A percentile compares a stretch with the other conserved stretches of the same genome.
Evolutionary conservation across 35 echinoderm and acorn worm genomes (phyloP).

Genomic region (Holothuria glaberrima): DNA sequence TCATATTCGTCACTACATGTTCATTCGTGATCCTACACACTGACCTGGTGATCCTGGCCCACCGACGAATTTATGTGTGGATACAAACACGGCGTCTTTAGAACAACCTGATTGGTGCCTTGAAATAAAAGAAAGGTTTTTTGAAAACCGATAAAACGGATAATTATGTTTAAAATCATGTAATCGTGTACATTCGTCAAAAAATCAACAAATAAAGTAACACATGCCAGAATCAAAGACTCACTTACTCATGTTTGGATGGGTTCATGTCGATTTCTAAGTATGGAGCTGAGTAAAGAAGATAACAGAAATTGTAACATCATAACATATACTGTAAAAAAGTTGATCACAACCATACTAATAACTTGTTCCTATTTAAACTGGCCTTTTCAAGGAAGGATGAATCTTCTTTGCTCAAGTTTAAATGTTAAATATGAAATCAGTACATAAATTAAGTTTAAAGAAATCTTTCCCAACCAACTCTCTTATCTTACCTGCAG

Average conservation of each 20-base stretch:
- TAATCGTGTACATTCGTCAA: no score
- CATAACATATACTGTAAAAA: no score
- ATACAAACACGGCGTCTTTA: constrained; percentile 97
- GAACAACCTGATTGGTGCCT: constrained; percentile 76
- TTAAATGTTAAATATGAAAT: no score
- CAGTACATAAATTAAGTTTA: no score
- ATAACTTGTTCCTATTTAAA: no score
- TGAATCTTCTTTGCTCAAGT: no score
- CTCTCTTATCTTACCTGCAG: constrained; percentile 72
- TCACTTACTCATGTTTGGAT: constrained; percentile 53
- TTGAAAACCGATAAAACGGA: not conserved
- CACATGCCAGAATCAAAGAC: not conserved
- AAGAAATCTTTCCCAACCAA: no score
- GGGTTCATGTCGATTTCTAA: constrained; percentile 99
- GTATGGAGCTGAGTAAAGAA: constrained; percentile 79
- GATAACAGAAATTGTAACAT: not conserved
- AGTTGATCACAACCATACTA: no score
- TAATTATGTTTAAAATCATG: not conserved
- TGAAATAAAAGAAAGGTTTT: not conserved
- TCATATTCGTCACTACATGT: no score
- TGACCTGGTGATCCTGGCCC: constrained; percentile 89
- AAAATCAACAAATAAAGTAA: not conserved
- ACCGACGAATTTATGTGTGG: constrained; percentile 97
- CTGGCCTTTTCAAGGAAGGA: no score
- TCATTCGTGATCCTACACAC: not conserved